Conservation (phyloP, 2,888 invertebrate species). For the Junonia oenone region DNA sequence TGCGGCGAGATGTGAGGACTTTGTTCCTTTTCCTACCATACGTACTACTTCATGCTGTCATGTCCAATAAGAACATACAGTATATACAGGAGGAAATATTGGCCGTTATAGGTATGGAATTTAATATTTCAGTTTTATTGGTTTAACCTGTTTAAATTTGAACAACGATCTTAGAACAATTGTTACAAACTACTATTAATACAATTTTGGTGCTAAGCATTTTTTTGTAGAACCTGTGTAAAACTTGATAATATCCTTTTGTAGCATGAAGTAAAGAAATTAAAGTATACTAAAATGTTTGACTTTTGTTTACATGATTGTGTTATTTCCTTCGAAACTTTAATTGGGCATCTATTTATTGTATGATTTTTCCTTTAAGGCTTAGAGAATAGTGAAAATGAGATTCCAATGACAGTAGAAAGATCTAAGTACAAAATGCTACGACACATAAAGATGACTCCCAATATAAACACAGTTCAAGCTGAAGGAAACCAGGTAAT, state of each 20-base stretch:
- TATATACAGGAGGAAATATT: conserved; percentile 64
- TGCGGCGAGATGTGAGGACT: conserved; percentile 85
- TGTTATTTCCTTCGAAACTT: too few relatives aligned
- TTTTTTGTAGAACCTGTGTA: too few relatives aligned
- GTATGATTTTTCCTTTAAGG: conserved; percentile 37
- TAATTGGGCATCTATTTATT: too few relatives aligned
- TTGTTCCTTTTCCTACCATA: conserved; percentile 87
- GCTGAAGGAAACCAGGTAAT: conserved; percentile 68
- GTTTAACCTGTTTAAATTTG: too few relatives aligned
- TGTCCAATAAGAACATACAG: conserved; percentile 68
- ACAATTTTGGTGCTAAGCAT: too few relatives aligned
- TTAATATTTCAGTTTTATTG: not conserved
- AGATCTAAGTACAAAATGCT: conserved; percentile 57
- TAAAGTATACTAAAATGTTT: too few relatives aligned
- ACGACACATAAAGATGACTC: conserved; percentile 63
- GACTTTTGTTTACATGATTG: too few relatives aligned
- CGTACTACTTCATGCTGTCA: conserved; percentile 82
- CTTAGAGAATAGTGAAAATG: conserved; percentile 52
- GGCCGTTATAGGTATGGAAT: conserved; percentile 67
- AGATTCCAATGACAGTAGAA: conserved; percentile 42
- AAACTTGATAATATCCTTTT: too few relatives aligned
- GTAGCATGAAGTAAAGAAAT: too few relatives aligned
- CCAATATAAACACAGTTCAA: conserved; percentile 57
- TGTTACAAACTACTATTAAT: too few relatives aligned
- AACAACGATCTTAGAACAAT: too few relatives aligned